Evolutionary conservation across 1,140 invertebrate species (phyloP), one percentile per base, ranked within the genome.

Genomic region (Pogonomyrmex barbatus): DNA sequence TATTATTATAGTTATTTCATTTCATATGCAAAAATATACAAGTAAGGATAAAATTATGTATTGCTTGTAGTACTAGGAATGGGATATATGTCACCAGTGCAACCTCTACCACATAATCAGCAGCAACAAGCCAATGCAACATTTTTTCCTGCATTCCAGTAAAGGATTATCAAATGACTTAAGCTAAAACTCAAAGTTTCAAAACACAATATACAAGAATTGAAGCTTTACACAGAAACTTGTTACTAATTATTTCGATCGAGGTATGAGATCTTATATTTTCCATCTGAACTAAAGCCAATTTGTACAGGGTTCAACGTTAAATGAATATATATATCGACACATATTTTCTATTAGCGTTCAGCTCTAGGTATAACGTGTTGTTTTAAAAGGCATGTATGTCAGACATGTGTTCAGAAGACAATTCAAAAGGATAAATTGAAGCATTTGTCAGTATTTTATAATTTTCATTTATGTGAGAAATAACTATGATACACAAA

Each of bases 131-230:
- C 90, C 77, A 94, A 92, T 86, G 88, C 92, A 91, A 90, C 92
- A 89, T 94, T 95, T 88, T 95, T 94, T 70, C 92, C 94, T 42
- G 93, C 93, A 89, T 95, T 95, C 93, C 95, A 96, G 95, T 96
- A 95, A 96, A 94, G 71, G 60, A 78, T 78, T 54, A 54, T 24
- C 47, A 12, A 2, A 17, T 54, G 17, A 1, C 73, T 42, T 8
- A 62, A 9, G 42, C 36, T 58, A 45, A 39, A 63, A 71, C 54
- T 54, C 47, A 87, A 79, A 83, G 42, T 42, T 30, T 56, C 36
- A 52, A 58, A n/a, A 52, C 60, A 81, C 86, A 87, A 79, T 62
- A 58, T 67, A 56, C 56, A 47, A 87, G 65, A 73, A 71, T 75
- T 67, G 58, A 47, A n/a, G 42, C 6, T 68, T 81, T 17, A 70